phyloP scores from a whole-genome alignment of 2,888 invertebrate genomes.

The Plebejus argus region DNA sequence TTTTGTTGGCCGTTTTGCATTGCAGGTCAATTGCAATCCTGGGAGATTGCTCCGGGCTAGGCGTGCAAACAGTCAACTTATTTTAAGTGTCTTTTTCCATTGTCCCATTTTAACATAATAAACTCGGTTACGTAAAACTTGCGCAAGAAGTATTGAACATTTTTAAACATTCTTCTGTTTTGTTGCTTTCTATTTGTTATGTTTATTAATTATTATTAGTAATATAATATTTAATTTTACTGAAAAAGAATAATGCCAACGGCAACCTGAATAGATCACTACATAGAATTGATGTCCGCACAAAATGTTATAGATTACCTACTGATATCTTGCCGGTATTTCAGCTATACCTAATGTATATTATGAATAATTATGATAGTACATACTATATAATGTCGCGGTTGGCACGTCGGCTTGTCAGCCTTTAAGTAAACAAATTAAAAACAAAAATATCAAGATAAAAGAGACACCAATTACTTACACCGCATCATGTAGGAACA shows the following conservation, averaged over 20 bases:
- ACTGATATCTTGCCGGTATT: no score
- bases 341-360: no score
- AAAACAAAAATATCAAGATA: no score
- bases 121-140: conserved; percentile 34
- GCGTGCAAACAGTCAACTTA: conserved; percentile 41
- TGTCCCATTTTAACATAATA: conserved; percentile 40
- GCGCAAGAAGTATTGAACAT: conserved; percentile 29
- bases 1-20: conserved; percentile 64
- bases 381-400: no score
- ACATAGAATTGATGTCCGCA: no score
- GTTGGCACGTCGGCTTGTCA: no score
- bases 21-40: conserved; percentile 71
- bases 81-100: conserved; percentile 38
- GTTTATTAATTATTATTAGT: neutral
- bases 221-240: neutral
- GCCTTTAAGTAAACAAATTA: no score
- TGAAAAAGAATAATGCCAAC: no score
- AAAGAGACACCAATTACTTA: neutral
- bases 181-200: neutral
- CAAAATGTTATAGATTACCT: no score
- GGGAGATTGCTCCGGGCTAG: conserved; percentile 57
- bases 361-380: no score
- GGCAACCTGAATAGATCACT: no score
- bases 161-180: conserved; percentile 6
- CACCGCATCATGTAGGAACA: neutral